Evolutionary conservation across 2,113 vertebrate genomes (phyloP).

Genomic region (Aegotheles bennettii): DNA sequence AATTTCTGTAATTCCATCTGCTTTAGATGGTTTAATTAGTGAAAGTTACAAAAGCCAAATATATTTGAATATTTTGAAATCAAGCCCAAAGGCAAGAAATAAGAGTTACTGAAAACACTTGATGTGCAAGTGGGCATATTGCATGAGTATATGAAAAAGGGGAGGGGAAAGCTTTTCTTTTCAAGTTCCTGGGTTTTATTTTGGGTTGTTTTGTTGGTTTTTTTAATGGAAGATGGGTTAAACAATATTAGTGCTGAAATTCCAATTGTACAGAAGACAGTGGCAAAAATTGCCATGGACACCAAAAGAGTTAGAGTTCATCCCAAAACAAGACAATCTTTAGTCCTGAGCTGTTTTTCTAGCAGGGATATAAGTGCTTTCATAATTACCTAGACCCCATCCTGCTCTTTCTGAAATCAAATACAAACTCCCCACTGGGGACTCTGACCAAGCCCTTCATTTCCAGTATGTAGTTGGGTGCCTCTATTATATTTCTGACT

Average conservation of each 20-base stretch:
- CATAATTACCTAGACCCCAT: background rate
- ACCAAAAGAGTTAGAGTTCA: background rate
- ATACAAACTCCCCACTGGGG: background rate
- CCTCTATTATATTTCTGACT: background rate
- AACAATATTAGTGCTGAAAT: background rate
- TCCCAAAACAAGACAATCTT: background rate
- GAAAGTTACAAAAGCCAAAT: slow-evolving; percentile 81
- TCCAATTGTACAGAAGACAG: background rate
- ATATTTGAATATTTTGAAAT: slow-evolving; percentile 81
- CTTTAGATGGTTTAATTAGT: slow-evolving; percentile 80
- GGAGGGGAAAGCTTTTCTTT: background rate
- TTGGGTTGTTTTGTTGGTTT: background rate
- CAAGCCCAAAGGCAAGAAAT: slow-evolving; percentile 72
- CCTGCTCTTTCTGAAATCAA: background rate
- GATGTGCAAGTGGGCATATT: slow-evolving; percentile 58
- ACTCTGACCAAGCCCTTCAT: background rate
- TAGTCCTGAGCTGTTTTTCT: background rate
- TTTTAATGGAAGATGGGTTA: background rate
- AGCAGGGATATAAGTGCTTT: background rate
- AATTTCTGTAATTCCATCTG: slow-evolving; percentile 82
- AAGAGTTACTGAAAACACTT: slow-evolving; percentile 68
- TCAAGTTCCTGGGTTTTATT: no score
- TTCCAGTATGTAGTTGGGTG: background rate
- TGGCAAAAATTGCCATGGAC: background rate
- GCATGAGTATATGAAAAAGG: slow-evolving; percentile 5